Conservation (phyloP, 2,113 vertebrate genomes). For the Syngnathoides biaculeatus region DNA sequence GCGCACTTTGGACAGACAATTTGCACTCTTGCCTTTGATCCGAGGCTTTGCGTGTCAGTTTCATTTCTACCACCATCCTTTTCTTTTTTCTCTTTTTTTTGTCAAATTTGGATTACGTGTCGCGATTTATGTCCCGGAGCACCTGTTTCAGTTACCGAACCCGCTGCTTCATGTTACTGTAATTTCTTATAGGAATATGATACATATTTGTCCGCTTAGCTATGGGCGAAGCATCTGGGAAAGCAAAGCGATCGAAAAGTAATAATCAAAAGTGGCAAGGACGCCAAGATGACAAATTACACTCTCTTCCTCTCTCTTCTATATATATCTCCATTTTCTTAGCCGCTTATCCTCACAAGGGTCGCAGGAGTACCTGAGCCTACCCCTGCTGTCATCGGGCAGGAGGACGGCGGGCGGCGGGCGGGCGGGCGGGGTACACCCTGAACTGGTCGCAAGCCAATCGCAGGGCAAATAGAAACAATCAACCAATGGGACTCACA, state of each 20-base stretch:
- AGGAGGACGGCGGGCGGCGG: too few species aligned
- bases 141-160: slow-evolving; percentile 15
- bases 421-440: too few species aligned
- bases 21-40: slow-evolving; percentile 6
- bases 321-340: too few species aligned
- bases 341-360: too few species aligned
- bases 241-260: slow-evolving; percentile 23
- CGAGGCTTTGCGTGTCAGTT: neutral
- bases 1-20: slow-evolving; percentile 12
- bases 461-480: too few species aligned
- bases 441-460: too few species aligned
- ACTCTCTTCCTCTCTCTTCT: too few species aligned
- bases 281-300: neutral
- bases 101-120: neutral
- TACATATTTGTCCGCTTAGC: slow-evolving; percentile 12
- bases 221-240: slow-evolving; percentile 8
- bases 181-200: slow-evolving; percentile 15
- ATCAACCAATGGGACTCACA: too few species aligned
- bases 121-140: neutral
- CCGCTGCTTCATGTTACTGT: slow-evolving; percentile 19
- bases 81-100: neutral
- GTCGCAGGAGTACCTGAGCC: too few species aligned
- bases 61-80: neutral
- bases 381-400: too few species aligned
- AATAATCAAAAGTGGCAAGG: slow-evolving; percentile 16